Evolutionary conservation across 1,140 invertebrate species (phyloP), one percentile per base, ranked within the genome.

Genomic region (Venustaconcha ellipsiformis): DNA sequence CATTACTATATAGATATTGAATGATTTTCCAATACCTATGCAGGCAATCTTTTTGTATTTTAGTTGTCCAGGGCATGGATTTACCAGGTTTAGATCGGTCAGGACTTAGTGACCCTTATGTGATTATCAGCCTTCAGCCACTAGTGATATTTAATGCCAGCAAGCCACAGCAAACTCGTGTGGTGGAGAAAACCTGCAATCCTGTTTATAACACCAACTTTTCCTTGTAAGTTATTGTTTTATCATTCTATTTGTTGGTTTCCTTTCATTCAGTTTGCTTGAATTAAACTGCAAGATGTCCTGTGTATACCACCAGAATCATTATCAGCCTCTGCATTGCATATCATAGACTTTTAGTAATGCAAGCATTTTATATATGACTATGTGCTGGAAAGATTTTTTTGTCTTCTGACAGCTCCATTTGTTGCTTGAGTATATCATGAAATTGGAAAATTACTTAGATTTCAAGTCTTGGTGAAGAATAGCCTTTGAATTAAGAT

Each of bases 181-280:
- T 97, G 18, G 95, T 97, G 86, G 96, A 96, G 92, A 95, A 95
- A 91, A 97, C 95, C 0, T 87, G 98, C 2, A 95, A 97, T 90
- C 97, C 97, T 0, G 92, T 96, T 57, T 99, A 97, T 91, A 96
- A 98, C 85, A 96, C 97, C 85, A 96, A 95, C 85, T 99, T 99
- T 87, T 95, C 97, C 91, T 98, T 98, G 93, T 95, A 91, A 90
- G 95, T 92, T 37, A 30, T 63, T 48, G 18, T 58, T 20, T 76
- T 11, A 70, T 48, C 37, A 4, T 48, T 6, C 37, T 48, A 6
- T 48, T 48, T 48, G 37, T 48, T 48, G 37, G 37, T 48, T 11
- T 48, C 8, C 37, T 8, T 8, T 48, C 37, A 48, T 48, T 48
- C 37, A 48, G 37, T 48, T 48, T 48, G 37, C 37, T 37, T 37